These are phyloP conservation scores for Scatophagus argus DNA, from an alignment of 2,113 vertebrate species.

Conservation along the genomic window DNA sequence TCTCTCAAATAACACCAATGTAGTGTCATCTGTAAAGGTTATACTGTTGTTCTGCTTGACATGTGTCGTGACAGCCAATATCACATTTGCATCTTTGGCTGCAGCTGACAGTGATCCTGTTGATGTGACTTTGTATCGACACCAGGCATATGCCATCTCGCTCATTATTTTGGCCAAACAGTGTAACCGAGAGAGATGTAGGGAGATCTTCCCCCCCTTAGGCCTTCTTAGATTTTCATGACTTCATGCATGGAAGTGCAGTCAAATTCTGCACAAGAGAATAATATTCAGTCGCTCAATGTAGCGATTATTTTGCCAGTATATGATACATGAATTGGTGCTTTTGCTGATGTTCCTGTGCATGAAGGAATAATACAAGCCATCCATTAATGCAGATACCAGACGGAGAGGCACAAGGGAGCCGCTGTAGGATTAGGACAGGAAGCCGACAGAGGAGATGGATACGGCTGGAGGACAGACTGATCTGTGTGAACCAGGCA, in stretches of 20 bases:
- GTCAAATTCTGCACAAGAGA: constrained; percentile 34
- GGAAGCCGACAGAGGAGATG: constrained; percentile 70
- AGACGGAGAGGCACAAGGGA: constrained; percentile 60
- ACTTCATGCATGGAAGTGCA: constrained; percentile 41
- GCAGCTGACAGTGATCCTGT: constrained; percentile 74
- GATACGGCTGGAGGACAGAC: constrained; percentile 78
- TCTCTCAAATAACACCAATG: constrained; percentile 55
- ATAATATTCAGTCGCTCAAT: constrained; percentile 47
- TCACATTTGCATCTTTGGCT: constrained; percentile 75
- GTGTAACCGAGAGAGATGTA: constrained; percentile 47
- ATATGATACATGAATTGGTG: constrained; percentile 35
- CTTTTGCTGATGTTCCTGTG: constrained; percentile 22
- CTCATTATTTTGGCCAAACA: constrained; percentile 82
- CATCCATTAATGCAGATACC: constrained; percentile 60
- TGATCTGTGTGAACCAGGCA: constrained; percentile 79
- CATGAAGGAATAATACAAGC: constrained; percentile 40
- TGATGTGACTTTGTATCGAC: constrained; percentile 77
- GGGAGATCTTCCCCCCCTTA: constrained; percentile 22
- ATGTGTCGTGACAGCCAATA: constrained; percentile 74
- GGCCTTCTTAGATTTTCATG: constrained; percentile 47
- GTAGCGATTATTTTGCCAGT: constrained; percentile 33
- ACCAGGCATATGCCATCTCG: constrained; percentile 75
- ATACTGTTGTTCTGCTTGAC: constrained; percentile 69
- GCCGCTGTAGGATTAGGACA: constrained; percentile 74
- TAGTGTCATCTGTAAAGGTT: constrained; percentile 77